These are phyloP conservation scores for Caranx ignobilis DNA, from an alignment of 2,113 vertebrate genomes.

Conservation along the genomic window DNA sequence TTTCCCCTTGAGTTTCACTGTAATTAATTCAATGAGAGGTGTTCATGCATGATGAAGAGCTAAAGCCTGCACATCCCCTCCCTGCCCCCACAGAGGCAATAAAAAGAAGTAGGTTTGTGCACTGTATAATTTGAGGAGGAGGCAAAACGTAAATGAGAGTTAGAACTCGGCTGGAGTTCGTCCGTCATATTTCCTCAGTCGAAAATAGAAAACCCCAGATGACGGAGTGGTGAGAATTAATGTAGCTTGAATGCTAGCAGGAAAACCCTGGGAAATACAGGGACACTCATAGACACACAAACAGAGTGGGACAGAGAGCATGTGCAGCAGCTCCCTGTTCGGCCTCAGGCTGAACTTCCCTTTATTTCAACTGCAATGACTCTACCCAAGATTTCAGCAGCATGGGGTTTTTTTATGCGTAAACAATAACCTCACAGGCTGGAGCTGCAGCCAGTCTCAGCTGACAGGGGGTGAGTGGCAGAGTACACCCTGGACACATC, in stretches of 20 bases:
- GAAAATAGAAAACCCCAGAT: constrained; percentile 32
- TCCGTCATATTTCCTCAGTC: constrained; percentile 10
- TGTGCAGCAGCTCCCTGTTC: not conserved
- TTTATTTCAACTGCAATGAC: constrained; percentile 13
- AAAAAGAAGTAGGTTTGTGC: constrained; percentile 25
- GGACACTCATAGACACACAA: constrained; percentile 11
- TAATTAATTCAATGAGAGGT: constrained; percentile 46
- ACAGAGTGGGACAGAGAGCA: not conserved
- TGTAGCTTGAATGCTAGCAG: constrained; percentile 23
- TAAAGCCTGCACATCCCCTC: constrained; percentile 15
- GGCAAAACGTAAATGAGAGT: constrained; percentile 7
- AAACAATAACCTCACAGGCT: not conserved
- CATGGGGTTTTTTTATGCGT: not conserved
- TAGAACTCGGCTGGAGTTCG: not conserved
- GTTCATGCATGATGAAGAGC: constrained; percentile 34
- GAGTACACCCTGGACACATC: too few species aligned
- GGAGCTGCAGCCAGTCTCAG: too few species aligned
- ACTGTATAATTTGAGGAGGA: constrained; percentile 19
- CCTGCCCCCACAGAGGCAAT: constrained; percentile 28
- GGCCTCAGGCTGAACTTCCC: not conserved
- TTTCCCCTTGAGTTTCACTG: constrained; percentile 16
- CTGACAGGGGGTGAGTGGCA: not conserved
- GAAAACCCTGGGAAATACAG: constrained; percentile 47
- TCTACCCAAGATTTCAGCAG: not conserved
- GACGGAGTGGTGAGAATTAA: constrained; percentile 13